These are phyloP conservation scores for Hybognathus amarus DNA, from an alignment of 2,797 vertebrate genomes.

Conservation along the genomic window DNA sequence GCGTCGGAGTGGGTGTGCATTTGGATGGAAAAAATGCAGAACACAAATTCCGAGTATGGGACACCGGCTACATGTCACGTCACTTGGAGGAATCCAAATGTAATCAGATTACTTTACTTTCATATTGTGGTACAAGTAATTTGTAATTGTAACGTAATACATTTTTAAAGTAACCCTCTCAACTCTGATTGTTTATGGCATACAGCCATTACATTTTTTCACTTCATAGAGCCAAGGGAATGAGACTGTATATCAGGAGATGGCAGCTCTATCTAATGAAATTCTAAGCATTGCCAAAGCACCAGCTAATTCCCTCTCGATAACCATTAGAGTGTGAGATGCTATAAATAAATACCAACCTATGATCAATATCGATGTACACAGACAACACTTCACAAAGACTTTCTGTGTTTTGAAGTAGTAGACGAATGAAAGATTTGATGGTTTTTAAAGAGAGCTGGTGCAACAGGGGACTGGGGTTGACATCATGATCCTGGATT, in stretches of 20 bases:
- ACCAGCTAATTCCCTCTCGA: constrained; percentile 31
- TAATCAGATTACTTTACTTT: too few relatives aligned
- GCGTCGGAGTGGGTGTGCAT: too few relatives aligned
- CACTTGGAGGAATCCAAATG: too few relatives aligned
- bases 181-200: constrained; percentile 20
- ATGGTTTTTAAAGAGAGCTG: background rate
- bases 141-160: background rate
- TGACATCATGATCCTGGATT: background rate
- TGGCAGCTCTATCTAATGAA: constrained; percentile 52
- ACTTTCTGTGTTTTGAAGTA: background rate
- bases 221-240: constrained; percentile 41
- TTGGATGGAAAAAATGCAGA: too few relatives aligned
- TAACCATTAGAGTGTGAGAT: background rate
- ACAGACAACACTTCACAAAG: constrained; percentile 20
- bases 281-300: constrained; percentile 49
- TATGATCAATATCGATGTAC: constrained; percentile 41
- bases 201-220: constrained; percentile 53
- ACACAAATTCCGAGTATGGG: too few relatives aligned
- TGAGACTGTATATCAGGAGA: constrained; percentile 59
- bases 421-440: background rate
- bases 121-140: background rate
- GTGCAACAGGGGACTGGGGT: background rate
- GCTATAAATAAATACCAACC: constrained; percentile 54
- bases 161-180: background rate
- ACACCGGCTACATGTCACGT: too few relatives aligned